These are phyloP conservation scores for Euplagia quadripunctaria DNA, from an alignment of 2,888 invertebrate species.

Conservation along the genomic window DNA sequence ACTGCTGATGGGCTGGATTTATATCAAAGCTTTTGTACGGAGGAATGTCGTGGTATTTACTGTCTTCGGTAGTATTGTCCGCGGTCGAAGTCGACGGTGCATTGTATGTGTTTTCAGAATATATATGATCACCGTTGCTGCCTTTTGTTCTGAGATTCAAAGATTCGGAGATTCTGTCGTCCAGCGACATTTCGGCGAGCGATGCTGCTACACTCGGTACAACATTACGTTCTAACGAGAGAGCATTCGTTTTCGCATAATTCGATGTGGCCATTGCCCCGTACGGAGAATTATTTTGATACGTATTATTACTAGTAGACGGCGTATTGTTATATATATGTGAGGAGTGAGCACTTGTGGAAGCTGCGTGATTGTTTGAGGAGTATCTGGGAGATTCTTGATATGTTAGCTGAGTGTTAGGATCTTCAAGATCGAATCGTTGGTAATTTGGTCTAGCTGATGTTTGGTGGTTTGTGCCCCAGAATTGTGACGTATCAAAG, in stretches of 20 bases:
- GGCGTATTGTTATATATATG: slow-evolving; percentile 66
- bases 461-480: slow-evolving; percentile 62
- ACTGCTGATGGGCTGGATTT: slow-evolving; percentile 73
- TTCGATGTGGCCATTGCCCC: slow-evolving; percentile 58
- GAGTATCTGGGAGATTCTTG: slow-evolving; percentile 70
- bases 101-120: slow-evolving; percentile 64
- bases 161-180: slow-evolving; percentile 83
- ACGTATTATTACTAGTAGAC: slow-evolving; percentile 55
- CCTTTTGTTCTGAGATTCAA: slow-evolving; percentile 81
- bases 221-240: slow-evolving; percentile 62
- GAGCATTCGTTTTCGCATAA: slow-evolving; percentile 63
- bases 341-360: slow-evolving; percentile 50
- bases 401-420: slow-evolving; percentile 38
- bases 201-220: slow-evolving; percentile 56
- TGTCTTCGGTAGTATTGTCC: slow-evolving; percentile 48
- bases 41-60: slow-evolving; percentile 71
- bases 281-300: slow-evolving; percentile 59
- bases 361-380: slow-evolving; percentile 48
- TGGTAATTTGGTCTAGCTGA: slow-evolving; percentile 56
- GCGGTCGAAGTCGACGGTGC: slow-evolving; percentile 58
- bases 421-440: slow-evolving; percentile 49
- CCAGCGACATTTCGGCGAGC: slow-evolving; percentile 77
- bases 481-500: slow-evolving; percentile 75
- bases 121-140: slow-evolving; percentile 72
- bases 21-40: slow-evolving; percentile 75